phyloP scores from a whole-genome alignment of 2,113 vertebrate species.

The Xenotilapia flavipinnis region DNA sequence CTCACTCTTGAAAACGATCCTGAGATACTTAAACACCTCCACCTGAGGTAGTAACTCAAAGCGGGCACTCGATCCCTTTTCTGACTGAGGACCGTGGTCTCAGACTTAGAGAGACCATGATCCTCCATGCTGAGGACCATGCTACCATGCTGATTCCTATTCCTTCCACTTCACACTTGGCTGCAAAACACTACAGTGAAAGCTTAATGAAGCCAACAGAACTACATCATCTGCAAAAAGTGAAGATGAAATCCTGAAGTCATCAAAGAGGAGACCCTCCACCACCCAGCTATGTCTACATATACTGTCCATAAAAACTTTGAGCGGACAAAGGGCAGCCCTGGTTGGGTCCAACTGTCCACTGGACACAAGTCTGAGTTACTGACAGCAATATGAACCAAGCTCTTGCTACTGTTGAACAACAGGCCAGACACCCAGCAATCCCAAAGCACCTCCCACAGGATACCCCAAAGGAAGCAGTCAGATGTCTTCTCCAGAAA shows the following conservation, averaged over 20 bases:
- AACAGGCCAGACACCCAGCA: not conserved
- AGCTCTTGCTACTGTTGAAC: not conserved
- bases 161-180: not conserved
- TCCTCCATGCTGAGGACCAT: not conserved
- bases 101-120: not conserved
- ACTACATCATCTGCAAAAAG: not conserved
- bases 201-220: not conserved
- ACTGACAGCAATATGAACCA: not conserved
- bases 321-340: not conserved
- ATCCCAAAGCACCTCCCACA: not conserved
- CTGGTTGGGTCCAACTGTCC: not conserved
- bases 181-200: not conserved
- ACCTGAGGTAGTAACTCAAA: not conserved
- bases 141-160: not conserved
- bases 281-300: not conserved
- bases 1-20: not conserved
- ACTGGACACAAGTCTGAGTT: not conserved
- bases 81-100: not conserved
- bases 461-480: not conserved
- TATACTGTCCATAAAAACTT: not conserved
- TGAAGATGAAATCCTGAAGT: not conserved
- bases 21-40: not conserved
- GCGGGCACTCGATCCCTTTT: not conserved
- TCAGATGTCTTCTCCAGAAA: not conserved
- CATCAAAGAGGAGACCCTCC: not conserved